phyloP scores from a whole-genome alignment of 2,797 vertebrate genomes.

The Chloroceryle inda region DNA sequence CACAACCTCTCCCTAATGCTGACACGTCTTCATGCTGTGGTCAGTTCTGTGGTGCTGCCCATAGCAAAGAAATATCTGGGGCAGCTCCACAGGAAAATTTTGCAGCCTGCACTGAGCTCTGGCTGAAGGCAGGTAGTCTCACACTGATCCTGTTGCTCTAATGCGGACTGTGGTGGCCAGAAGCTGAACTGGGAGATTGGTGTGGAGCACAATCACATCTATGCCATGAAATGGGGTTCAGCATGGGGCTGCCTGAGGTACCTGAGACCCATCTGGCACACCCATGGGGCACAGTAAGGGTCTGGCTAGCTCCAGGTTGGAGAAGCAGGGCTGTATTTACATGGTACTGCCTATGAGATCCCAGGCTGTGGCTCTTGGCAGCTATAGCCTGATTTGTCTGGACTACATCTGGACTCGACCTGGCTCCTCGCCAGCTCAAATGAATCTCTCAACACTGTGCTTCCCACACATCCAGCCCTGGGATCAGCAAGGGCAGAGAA shows the following conservation, averaged over 20 bases:
- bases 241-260: accelerated
- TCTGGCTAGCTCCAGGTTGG: neutral
- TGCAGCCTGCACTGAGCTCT: neutral
- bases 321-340: slow-evolving; percentile 12
- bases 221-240: accelerated
- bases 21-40: neutral
- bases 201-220: neutral
- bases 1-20: neutral
- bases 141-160: neutral
- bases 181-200: neutral
- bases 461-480: slow-evolving; percentile 1
- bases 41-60: neutral
- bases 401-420: slow-evolving; percentile 49
- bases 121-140: neutral
- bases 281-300: neutral
- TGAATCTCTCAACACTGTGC: slow-evolving; percentile 32
- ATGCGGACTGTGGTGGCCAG: accelerated
- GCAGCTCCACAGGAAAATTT: neutral
- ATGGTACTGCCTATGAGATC: neutral
- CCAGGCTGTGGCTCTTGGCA: neutral
- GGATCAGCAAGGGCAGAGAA: slow-evolving; percentile 37
- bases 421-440: slow-evolving; percentile 39
- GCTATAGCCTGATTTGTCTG: slow-evolving; percentile 42
- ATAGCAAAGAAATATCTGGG: neutral
- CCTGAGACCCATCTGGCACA: neutral